Percentiles rank a stretch among this genome's conserved stretches.
phyloP scores from a whole-genome alignment of 2,888 invertebrate genomes.

The Synanthedon formicaeformis region DNA sequence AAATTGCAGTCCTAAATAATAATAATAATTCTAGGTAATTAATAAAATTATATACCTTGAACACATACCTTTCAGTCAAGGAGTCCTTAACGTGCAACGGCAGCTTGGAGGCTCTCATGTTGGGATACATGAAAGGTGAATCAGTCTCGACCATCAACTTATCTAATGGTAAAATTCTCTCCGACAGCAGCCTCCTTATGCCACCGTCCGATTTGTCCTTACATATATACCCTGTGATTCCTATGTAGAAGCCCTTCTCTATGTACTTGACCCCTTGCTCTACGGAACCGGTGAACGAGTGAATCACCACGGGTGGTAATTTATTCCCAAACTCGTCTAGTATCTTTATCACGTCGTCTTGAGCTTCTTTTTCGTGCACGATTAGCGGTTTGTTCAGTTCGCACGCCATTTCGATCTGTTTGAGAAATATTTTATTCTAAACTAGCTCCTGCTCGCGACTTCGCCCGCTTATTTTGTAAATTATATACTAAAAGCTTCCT shows the following conservation, averaged over 20 bases:
- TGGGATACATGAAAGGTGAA: slow-evolving; percentile 96
- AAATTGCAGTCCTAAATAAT: no score
- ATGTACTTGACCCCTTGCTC: slow-evolving; percentile 85
- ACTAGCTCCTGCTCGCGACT: no score
- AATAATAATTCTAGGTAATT: no score
- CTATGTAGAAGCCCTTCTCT: slow-evolving; percentile 87
- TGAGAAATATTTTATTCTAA: slow-evolving; percentile 10
- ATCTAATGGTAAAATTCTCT: slow-evolving; percentile 85
- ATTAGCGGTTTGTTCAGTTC: slow-evolving; percentile 88
- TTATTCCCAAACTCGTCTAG: slow-evolving; percentile 48
- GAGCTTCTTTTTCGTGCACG: slow-evolving; percentile 93
- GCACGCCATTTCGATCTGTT: slow-evolving; percentile 85
- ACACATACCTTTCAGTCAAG: slow-evolving; percentile 80
- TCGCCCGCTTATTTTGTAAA: no score
- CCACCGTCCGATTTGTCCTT: slow-evolving; percentile 95
- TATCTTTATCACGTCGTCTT: slow-evolving; percentile 85
- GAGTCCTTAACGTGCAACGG: slow-evolving; percentile 89
- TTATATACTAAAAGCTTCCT: no score
- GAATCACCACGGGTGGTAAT: slow-evolving; percentile 87
- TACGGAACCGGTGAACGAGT: slow-evolving; percentile 91
- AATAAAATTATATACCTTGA: background rate
- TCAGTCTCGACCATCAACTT: slow-evolving; percentile 91
- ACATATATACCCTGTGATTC: slow-evolving; percentile 81
- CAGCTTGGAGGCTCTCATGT: slow-evolving; percentile 92
- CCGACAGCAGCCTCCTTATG: slow-evolving; percentile 84